A percentile compares a stretch with the other conserved stretches of the same genome.
phyloP scores from a whole-genome alignment of 1,140 invertebrate genomes.

The Mesaphorura yosii region DNA sequence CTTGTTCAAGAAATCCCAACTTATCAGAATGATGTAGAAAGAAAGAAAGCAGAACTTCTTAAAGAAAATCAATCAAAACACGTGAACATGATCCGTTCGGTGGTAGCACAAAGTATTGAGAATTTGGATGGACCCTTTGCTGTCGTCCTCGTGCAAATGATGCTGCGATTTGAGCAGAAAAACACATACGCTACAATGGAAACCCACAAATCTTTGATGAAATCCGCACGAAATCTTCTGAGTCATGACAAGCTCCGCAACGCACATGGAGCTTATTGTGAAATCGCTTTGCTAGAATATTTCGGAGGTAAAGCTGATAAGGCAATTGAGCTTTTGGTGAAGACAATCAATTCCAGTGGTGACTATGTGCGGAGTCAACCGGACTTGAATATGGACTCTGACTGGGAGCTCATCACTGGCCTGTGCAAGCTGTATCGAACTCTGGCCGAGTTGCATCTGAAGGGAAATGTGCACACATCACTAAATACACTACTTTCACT shows the following conservation, averaged over 20 bases:
- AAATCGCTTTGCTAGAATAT: constrained; percentile 29
- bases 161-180: constrained; percentile 22
- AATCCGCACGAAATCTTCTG: constrained; percentile 16
- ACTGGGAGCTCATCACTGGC: constrained; percentile 18
- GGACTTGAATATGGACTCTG: constrained; percentile 1
- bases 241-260: constrained; percentile 26
- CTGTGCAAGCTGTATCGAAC: constrained; percentile 21
- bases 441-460: constrained; percentile 22
- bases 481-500: constrained; percentile 14
- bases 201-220: constrained; percentile 19
- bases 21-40: background rate
- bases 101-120: constrained; percentile 15
- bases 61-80: constrained; percentile 17
- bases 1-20: background rate
- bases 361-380: background rate
- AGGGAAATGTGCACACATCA: constrained; percentile 5
- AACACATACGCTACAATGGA: background rate
- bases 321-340: constrained; percentile 18
- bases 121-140: constrained; percentile 19
- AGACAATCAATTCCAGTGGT: constrained; percentile 17
- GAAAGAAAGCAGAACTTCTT: constrained; percentile 2
- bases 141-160: constrained; percentile 19
- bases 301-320: constrained; percentile 20
- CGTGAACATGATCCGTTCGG: constrained; percentile 9
- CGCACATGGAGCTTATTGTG: constrained; percentile 15